phyloP scores from a whole-genome alignment of 2,797 vertebrate genomes.

The Crocidura indochinensis region DNA sequence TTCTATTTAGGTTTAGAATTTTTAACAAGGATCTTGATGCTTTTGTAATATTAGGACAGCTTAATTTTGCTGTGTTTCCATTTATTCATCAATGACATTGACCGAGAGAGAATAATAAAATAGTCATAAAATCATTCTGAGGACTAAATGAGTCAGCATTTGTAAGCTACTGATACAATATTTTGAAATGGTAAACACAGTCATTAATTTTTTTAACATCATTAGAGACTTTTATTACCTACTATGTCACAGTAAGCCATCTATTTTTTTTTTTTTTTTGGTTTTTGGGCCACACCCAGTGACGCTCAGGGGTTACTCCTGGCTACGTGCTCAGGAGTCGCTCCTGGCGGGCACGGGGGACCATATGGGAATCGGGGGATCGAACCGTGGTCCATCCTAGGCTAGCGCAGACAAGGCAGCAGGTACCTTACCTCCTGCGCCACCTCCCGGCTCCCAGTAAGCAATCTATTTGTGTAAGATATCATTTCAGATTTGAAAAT shows the following conservation, averaged over 20 bases:
- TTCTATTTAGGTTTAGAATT: background rate
- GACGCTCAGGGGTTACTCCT: no score
- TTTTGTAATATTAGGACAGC: background rate
- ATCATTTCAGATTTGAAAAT: constrained; percentile 27
- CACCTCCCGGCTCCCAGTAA: no score
- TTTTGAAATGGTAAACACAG: background rate
- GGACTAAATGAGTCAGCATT: background rate
- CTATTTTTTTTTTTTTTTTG: no score
- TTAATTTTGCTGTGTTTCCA: background rate
- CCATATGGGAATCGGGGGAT: no score
- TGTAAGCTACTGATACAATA: background rate
- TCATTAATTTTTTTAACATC: background rate
- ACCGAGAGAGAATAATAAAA: background rate
- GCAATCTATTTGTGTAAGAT: background rate
- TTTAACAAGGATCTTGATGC: background rate
- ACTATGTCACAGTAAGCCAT: background rate
- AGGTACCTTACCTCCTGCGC: no score
- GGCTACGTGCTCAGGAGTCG: no score
- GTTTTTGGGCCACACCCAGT: no score
- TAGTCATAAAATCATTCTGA: background rate
- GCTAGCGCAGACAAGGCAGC: no score
- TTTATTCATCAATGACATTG: constrained; percentile 6
- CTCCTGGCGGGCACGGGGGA: no score
- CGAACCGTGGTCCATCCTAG: no score
- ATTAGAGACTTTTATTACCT: background rate